Evolutionary conservation across 2,888 invertebrate genomes (phyloP), one percentile per base, ranked within the genome.

Genomic region (Notocelia uddmanniana): DNA sequence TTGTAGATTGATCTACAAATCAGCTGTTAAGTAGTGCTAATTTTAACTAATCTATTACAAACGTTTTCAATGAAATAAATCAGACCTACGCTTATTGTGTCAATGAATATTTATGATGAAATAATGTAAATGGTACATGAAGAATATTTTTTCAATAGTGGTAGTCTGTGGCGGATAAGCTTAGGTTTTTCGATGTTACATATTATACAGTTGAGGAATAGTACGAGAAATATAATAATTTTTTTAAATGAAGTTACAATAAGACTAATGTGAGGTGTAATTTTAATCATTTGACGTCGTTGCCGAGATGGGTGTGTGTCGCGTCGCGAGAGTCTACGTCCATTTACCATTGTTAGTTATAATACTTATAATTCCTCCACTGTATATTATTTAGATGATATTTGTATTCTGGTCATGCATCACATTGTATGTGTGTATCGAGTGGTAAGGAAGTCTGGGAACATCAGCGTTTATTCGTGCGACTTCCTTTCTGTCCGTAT

Each of bases 341-440:
- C 91, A 91, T 89, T 89, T 88, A 89, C 81, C 82, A 85, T 89
- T 85, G 89, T 85, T 85, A 80, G 83, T 79, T 76, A 78, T 76
- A 85, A 89, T 93, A 92, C 91, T 78, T 76, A 77, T 75, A 84
- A 89, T 93, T 92, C 91, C 93, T 92, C 91, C 87, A 88, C 92
- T 92, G 92, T 92, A 90, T 92, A 90, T 88, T 85, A 84, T 85
- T 85, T 88, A 88, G 85, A 83, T 81, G 72, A 80, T 87, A 84
- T 84, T 84, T 82, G 80, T 81, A 79, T 79, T 78, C 80, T 83
- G 86, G 85, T 84, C 84, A 82, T 83, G 80, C 84, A 76, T 80
- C 83, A 87, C 87, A 85, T 85, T 85, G 82, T 83, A 78, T 81
- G 80, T 80, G 78, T 80, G 79, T 76, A 64, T 74, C 74, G 74